Base-by-base conservation (phyloP, 2,113 vertebrate genomes). In the Neolamprologus devosi region DNA sequence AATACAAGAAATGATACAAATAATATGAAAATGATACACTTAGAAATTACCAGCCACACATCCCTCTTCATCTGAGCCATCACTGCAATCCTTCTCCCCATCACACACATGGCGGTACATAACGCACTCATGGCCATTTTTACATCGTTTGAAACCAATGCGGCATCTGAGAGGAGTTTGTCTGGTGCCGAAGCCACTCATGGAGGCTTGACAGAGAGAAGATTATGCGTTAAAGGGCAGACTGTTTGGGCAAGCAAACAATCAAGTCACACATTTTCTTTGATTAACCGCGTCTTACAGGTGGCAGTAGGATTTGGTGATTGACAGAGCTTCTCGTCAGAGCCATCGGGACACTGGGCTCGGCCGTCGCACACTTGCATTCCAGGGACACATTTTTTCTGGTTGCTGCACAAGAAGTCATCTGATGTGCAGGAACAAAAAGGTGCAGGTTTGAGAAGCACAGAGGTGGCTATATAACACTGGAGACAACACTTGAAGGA, bases 321-420 rank as follows among this genome's bases (percentile, higher is more conserved):
- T 13, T 60, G 63, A 95, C 98, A 99, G 49, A 4, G 83, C 0
- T 1, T 7, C 93, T 99, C 98, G 28, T 99, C 98, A 0, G 98
- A 99, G 33, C 96, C 95, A 0, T 99, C 97, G 0, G 93, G 80
- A 84, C 98, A 99, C 47, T 99, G 96, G 0, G 85, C 35, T 3
- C 94, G 94, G 1, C 97, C 97, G 1, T 98, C 97, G 0, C 98
- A 98, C 82, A 51, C 96, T 65, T 96, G 63, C 0, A 6, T 82
- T 1, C 85, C 94, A 17, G 90, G 3, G 0, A 98, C 4, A 2
- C 98, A 99, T 21, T 23, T 37, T 0, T 89, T 94, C 75, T 93
- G 92, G 3, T 96, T 96, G 1, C 60, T 81, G 37, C 98, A 99
- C 86, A 91, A 91, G 93, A 98, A 98, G 57, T 96, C 93, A 21